These are phyloP conservation scores for Rhagophthalmus giganteus DNA, from an alignment of 2,888 invertebrate genomes.

Conservation along the genomic window DNA sequence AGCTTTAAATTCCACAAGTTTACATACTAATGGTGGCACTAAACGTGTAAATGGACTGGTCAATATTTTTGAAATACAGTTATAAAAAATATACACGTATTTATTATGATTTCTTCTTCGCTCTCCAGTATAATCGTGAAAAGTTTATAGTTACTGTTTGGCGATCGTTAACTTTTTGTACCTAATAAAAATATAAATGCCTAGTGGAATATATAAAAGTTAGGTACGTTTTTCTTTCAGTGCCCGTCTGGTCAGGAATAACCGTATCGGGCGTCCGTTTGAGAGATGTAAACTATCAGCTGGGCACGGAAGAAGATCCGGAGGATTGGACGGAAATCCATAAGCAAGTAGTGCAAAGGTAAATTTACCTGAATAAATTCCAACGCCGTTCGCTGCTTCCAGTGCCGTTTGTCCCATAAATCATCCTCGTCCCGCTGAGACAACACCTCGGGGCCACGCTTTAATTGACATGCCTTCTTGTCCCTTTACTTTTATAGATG, in stretches of 20 bases:
- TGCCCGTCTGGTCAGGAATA: conserved; percentile 68
- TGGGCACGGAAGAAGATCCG: conserved; percentile 61
- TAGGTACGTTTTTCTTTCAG: conserved; percentile 27
- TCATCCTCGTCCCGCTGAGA: conserved; percentile 29
- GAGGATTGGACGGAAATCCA: conserved; percentile 80
- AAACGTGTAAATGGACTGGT: no score
- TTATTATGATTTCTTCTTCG: no score
- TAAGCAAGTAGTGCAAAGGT: conserved; percentile 65
- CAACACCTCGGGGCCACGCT: conserved; percentile 32
- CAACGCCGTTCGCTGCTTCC: conserved; percentile 3
- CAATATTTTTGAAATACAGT: not conserved
- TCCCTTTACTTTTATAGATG: conserved; percentile 9
- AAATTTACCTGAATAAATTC: conserved; percentile 11
- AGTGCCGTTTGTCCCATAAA: conserved; percentile 19
- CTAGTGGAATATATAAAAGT: no score
- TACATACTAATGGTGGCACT: no score
- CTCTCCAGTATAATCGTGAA: no score
- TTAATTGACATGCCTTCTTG: conserved; percentile 30
- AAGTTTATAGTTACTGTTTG: no score
- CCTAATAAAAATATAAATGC: no score
- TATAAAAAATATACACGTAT: not conserved
- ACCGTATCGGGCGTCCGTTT: conserved; percentile 65
- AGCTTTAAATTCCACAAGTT: no score
- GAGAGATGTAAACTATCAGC: conserved; percentile 59
- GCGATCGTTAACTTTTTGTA: no score